Percentiles rank a stretch among this genome's conserved stretches.
These are phyloP conservation scores for Pterois miles DNA, from an alignment of 2,797 vertebrate species.

Conservation along the genomic window DNA sequence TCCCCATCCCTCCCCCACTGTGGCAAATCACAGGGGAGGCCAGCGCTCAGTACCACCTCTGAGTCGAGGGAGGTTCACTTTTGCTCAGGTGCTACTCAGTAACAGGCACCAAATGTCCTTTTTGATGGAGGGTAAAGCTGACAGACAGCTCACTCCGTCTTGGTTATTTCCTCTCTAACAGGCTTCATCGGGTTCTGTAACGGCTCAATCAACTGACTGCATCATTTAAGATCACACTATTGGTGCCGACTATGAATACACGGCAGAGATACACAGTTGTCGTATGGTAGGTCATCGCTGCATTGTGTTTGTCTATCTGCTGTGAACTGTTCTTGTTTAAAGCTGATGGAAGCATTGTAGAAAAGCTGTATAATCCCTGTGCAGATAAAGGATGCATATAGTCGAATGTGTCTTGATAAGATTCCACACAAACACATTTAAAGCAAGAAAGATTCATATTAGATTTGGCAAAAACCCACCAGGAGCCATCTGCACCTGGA, in stretches of 20 bases:
- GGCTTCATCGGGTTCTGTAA: slow-evolving; percentile 48
- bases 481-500: slow-evolving; percentile 23
- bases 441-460: slow-evolving; percentile 15
- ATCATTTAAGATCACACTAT: slow-evolving; percentile 60
- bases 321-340: slow-evolving; percentile 33
- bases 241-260: slow-evolving; percentile 32
- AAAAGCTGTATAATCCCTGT: slow-evolving; percentile 20
- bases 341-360: slow-evolving; percentile 10
- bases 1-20: slow-evolving; percentile 49
- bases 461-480: slow-evolving; percentile 24
- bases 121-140: slow-evolving; percentile 68
- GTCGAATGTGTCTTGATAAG: slow-evolving; percentile 25
- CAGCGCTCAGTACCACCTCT: slow-evolving; percentile 63
- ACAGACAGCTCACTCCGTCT: slow-evolving; percentile 62
- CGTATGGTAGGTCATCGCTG: slow-evolving; percentile 10
- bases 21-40: slow-evolving; percentile 79
- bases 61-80: slow-evolving; percentile 63
- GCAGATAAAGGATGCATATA: slow-evolving; percentile 33
- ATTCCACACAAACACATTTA: slow-evolving; percentile 12
- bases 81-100: slow-evolving; percentile 62
- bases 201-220: slow-evolving; percentile 62
- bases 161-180: slow-evolving; percentile 59
- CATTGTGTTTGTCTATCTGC: slow-evolving; percentile 10
- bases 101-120: slow-evolving; percentile 66
- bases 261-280: slow-evolving; percentile 15